phyloP scores from a whole-genome alignment of 1,140 invertebrate species.

The Trachymyrmex cornetzi region DNA sequence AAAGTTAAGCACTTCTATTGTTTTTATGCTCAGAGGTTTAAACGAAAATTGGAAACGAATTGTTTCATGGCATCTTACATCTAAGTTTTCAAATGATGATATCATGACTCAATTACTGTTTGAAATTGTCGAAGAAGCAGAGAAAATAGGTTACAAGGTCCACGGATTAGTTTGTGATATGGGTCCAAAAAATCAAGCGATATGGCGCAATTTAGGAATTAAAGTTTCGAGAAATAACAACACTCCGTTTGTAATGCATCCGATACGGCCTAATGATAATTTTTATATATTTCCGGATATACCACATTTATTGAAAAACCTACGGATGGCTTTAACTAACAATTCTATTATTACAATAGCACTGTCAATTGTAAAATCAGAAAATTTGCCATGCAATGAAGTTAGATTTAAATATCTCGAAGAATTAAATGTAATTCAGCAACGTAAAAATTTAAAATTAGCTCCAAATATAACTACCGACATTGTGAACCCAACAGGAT shows the following conservation, averaged over 20 bases:
- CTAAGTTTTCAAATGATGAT: neutral
- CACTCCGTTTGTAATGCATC: neutral
- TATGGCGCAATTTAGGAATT: neutral
- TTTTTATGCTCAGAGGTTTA: neutral
- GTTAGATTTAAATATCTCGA: slow-evolving; percentile 1
- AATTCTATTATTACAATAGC: slow-evolving; percentile 4
- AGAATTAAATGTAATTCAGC: neutral
- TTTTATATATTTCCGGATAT: slow-evolving; percentile 6
- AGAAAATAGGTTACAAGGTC: neutral
- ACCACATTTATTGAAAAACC: neutral
- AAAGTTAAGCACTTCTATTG: neutral
- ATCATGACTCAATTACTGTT: neutral
- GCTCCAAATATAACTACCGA: neutral
- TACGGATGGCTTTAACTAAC: neutral
- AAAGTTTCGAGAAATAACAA: neutral
- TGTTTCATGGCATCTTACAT: neutral
- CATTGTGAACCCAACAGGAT: neutral
- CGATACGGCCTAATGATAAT: neutral
- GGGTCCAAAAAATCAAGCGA: neutral
- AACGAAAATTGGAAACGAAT: neutral
- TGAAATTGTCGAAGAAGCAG: neutral
- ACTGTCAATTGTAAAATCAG: neutral
- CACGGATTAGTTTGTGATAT: neutral
- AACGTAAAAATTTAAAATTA: slow-evolving; percentile 1
- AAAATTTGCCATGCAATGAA: slow-evolving; percentile 9